Conservation (phyloP, 2,888 invertebrate genomes). For the Podotricha telesiphe region DNA sequence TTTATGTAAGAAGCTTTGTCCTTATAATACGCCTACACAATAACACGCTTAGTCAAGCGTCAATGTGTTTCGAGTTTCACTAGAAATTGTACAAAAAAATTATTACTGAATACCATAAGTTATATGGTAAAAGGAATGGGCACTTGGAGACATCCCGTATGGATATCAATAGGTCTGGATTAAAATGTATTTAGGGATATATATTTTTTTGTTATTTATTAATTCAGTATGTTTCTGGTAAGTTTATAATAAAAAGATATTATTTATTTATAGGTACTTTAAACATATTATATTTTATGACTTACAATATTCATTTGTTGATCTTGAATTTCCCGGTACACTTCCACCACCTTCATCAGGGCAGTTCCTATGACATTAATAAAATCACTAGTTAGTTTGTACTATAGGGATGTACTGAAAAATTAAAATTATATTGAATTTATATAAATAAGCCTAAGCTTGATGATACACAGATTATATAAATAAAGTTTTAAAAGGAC, state of each 20-base stretch:
- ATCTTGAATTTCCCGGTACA: constrained; percentile 96
- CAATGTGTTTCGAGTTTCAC: constrained; percentile 18
- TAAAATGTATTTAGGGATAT: background rate
- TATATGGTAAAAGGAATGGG: background rate
- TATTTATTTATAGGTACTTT: background rate
- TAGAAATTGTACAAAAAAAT: constrained; percentile 15
- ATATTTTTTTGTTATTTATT: background rate
- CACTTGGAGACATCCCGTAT: background rate
- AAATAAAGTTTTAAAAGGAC: no score
- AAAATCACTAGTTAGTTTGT: background rate
- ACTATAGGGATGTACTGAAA: no score
- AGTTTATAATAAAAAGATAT: background rate
- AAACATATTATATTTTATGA: constrained; percentile 50
- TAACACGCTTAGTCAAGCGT: constrained; percentile 14
- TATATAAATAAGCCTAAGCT: no score
- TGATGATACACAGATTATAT: no score
- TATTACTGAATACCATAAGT: background rate
- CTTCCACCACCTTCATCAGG: constrained; percentile 95
- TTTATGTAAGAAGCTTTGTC: constrained; percentile 41
- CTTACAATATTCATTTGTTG: constrained; percentile 98
- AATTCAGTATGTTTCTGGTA: no score
- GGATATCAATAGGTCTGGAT: background rate
- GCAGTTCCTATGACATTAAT: constrained; percentile 88
- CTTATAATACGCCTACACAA: constrained; percentile 24
- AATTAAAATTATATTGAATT: no score